phyloP scores from a whole-genome alignment of 1,140 invertebrate genomes.

The Cotesia chilonis region DNA sequence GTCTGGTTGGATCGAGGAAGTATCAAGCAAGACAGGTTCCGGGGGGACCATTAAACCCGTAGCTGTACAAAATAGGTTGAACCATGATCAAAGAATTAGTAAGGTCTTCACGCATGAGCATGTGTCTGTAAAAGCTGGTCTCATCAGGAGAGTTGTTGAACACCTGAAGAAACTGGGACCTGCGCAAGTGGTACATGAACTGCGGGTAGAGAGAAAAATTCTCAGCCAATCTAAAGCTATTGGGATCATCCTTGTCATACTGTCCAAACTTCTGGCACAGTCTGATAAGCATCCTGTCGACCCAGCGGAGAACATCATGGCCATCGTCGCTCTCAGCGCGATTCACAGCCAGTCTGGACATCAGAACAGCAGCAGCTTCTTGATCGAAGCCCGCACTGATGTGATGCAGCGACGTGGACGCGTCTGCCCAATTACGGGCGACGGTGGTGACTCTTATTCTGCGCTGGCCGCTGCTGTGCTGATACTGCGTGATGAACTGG shows the following conservation, averaged over 20 bases:
- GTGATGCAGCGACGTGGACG: conserved; percentile 80
- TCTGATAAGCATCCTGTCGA: conserved; percentile 97
- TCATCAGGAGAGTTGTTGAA: conserved; percentile 99
- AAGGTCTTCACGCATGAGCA: conserved; percentile 96
- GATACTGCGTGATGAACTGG: conserved; percentile 98
- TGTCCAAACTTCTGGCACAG: conserved; percentile 99
- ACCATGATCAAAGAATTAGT: conserved; percentile 99
- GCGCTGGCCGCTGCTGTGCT: conserved; percentile 95
- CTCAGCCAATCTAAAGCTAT: conserved; percentile 93
- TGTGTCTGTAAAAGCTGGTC: conserved; percentile 98
- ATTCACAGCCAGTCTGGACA: conserved; percentile 96
- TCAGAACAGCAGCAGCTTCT: conserved; percentile 95
- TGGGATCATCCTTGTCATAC: conserved; percentile 96
- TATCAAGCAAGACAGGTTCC: conserved; percentile 96
- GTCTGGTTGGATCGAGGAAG: conserved; percentile 96
- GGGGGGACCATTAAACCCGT: conserved; percentile 96
- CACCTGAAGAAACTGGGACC: conserved; percentile 99
- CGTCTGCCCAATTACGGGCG: conserved; percentile 92
- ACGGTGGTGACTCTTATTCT: conserved; percentile 96
- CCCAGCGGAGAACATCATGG: conserved; percentile 96
- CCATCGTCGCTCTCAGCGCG: conserved; percentile 95
- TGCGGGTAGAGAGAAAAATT: conserved; percentile 99
- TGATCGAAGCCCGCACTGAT: conserved; percentile 96
- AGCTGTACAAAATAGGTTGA: conserved; percentile 98
- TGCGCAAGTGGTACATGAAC: conserved; percentile 98